Percentiles rank a stretch among this genome's conserved stretches.
phyloP scores from a whole-genome alignment of 2,797 vertebrate species.

The Amphiprion clarkii region DNA sequence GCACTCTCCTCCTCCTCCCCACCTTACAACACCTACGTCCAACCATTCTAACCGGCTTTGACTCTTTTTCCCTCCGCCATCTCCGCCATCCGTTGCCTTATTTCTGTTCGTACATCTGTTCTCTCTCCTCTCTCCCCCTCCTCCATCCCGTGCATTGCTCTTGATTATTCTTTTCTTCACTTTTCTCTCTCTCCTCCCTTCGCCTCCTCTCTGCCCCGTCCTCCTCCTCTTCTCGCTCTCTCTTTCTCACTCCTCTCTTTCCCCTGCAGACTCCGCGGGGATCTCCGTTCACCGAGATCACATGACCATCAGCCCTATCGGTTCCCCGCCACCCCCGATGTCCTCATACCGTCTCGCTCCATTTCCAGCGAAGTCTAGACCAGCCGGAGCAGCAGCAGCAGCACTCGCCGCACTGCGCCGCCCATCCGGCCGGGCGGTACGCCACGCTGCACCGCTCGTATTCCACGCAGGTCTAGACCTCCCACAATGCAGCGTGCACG shows the following conservation, averaged over 20 bases:
- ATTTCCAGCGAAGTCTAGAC: constrained; percentile 89
- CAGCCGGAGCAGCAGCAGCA: constrained; percentile 58
- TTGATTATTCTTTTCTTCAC: constrained; percentile 6
- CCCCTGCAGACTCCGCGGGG: constrained; percentile 85
- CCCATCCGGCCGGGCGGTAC: constrained; percentile 68
- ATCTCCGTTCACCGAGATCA: constrained; percentile 89
- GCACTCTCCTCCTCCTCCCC: constrained; percentile 73
- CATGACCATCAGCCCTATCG: constrained; percentile 91
- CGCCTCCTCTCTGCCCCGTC: constrained; percentile 22
- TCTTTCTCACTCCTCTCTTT: constrained; percentile 77
- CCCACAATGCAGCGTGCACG: background rate
- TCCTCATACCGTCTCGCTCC: constrained; percentile 88
- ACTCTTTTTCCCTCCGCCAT: constrained; percentile 31
- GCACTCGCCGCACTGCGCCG: constrained; percentile 71
- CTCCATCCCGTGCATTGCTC: constrained; percentile 12
- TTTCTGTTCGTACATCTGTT: constrained; percentile 63
- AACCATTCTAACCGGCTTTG: constrained; percentile 77
- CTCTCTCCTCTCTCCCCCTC: constrained; percentile 9
- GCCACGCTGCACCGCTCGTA: constrained; percentile 79
- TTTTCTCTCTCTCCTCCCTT: constrained; percentile 26
- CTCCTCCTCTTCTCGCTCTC: constrained; percentile 24
- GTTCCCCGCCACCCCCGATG: constrained; percentile 88
- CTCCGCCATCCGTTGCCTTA: constrained; percentile 49
- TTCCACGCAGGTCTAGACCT: constrained; percentile 83
- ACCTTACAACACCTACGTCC: constrained; percentile 79